phyloP scores from a whole-genome alignment of 2,888 invertebrate species.

The Apodemia mormo region DNA sequence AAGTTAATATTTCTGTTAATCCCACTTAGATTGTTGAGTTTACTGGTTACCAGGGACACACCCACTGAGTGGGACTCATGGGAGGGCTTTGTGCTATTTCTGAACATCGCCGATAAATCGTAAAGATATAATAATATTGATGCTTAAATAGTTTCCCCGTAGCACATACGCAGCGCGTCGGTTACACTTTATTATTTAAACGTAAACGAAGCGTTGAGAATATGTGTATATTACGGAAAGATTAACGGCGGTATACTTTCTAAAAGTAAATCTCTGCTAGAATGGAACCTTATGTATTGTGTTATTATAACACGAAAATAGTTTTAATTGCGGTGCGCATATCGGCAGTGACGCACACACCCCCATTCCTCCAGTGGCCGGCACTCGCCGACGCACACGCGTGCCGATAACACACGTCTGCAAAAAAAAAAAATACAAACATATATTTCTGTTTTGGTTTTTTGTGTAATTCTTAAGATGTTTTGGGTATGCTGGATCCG shows the following conservation, averaged over 20 bases:
- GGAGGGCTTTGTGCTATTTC: no score
- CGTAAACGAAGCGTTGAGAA: constrained; percentile 13
- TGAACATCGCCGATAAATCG: no score
- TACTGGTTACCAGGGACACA: no score
- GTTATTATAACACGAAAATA: not conserved
- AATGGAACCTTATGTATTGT: not conserved
- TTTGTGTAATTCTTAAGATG: no score
- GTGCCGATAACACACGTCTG: no score
- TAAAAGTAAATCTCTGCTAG: not conserved
- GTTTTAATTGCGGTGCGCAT: not conserved
- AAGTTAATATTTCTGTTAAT: no score
- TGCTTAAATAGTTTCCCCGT: not conserved
- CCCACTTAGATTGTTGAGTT: no score
- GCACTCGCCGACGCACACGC: not conserved
- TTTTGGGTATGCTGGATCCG: no score
- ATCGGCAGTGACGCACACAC: not conserved
- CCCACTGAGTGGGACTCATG: no score
- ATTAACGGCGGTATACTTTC: constrained; percentile 1
- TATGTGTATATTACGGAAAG: not conserved
- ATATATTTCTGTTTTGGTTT: no score
- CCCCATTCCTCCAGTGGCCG: not conserved
- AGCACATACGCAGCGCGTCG: not conserved
- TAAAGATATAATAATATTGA: no score
- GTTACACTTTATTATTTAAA: not conserved
- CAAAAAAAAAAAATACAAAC: no score